A percentile compares a stretch with the other conserved stretches of the same genome.
Conservation (phyloP, 2,113 vertebrate species). For the Caranx ignobilis region DNA sequence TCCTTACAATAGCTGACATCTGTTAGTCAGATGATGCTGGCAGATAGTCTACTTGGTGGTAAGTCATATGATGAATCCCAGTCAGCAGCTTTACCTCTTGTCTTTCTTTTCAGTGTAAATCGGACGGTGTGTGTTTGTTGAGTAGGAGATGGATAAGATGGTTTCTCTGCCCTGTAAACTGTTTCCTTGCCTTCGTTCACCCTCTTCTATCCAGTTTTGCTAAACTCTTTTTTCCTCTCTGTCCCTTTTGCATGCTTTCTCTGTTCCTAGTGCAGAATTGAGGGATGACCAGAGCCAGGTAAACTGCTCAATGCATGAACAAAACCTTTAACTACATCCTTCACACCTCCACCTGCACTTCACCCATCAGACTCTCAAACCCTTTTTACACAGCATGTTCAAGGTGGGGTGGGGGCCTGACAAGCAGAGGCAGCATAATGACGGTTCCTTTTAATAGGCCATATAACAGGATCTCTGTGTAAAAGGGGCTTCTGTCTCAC, state of each 20-base stretch:
- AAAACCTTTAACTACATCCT: constrained; percentile 33
- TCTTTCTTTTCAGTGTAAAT: constrained; percentile 11
- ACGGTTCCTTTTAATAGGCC: too few relatives aligned
- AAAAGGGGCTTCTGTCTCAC: neutral
- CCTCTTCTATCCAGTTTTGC: constrained; percentile 81
- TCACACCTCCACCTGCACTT: constrained; percentile 29
- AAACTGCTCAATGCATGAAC: constrained; percentile 78
- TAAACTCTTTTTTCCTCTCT: constrained; percentile 83
- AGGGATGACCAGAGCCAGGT: constrained; percentile 92
- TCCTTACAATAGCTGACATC: neutral
- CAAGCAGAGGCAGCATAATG: too few relatives aligned
- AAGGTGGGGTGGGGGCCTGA: too few relatives aligned
- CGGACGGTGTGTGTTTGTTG: constrained; percentile 11
- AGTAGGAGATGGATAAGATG: neutral
- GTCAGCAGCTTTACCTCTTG: neutral
- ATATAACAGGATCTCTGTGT: too few relatives aligned
- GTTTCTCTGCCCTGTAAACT: constrained; percentile 35
- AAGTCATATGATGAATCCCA: neutral
- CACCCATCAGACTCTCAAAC: constrained; percentile 19
- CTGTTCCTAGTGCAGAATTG: constrained; percentile 97
- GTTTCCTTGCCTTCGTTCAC: constrained; percentile 37
- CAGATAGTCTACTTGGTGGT: neutral
- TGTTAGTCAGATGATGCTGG: constrained; percentile 20
- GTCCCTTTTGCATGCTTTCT: constrained; percentile 84
- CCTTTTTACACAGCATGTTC: too few relatives aligned